Evolutionary conservation across 2,113 vertebrate genomes (phyloP).

Genomic region (Rhinolophus sinicus): DNA sequence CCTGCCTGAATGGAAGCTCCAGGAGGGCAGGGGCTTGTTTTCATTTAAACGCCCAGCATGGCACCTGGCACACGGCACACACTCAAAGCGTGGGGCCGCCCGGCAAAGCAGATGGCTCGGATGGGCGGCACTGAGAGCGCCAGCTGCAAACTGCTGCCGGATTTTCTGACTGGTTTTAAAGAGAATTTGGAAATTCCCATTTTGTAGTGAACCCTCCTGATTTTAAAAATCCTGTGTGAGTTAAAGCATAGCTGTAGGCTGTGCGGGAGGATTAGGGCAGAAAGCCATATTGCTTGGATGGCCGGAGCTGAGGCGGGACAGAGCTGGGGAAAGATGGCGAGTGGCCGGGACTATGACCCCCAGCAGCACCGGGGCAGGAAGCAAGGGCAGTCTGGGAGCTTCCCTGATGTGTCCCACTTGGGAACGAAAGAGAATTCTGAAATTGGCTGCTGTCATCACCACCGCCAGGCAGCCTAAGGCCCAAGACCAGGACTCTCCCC

Average conservation of each 20-base stretch:
- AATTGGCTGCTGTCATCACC: not conserved
- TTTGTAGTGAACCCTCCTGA: not conserved
- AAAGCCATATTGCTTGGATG: rapidly evolving
- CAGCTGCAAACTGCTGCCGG: not conserved
- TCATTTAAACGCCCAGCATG: not conserved
- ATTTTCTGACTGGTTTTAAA: not conserved
- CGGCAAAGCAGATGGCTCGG: not conserved
- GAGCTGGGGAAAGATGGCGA: rapidly evolving
- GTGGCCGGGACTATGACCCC: not conserved
- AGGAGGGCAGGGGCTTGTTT: not conserved
- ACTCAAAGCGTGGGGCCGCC: rapidly evolving
- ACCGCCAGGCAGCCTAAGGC: not conserved
- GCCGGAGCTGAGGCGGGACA: not conserved
- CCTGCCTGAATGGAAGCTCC: not conserved
- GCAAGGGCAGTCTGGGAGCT: not conserved
- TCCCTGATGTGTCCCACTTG: rapidly evolving
- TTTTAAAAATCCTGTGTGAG: not conserved
- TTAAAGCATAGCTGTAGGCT: not conserved
- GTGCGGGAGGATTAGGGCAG: not conserved
- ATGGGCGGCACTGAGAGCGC: rapidly evolving
- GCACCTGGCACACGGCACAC: rapidly evolving
- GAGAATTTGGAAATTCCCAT: not conserved
- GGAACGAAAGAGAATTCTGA: not conserved
- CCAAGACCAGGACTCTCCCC: not conserved
- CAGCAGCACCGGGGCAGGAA: rapidly evolving